Evolutionary conservation across 2,888 invertebrate species (phyloP), one percentile per base, ranked within the genome.

Genomic region (Holacanthella duospinosa): DNA sequence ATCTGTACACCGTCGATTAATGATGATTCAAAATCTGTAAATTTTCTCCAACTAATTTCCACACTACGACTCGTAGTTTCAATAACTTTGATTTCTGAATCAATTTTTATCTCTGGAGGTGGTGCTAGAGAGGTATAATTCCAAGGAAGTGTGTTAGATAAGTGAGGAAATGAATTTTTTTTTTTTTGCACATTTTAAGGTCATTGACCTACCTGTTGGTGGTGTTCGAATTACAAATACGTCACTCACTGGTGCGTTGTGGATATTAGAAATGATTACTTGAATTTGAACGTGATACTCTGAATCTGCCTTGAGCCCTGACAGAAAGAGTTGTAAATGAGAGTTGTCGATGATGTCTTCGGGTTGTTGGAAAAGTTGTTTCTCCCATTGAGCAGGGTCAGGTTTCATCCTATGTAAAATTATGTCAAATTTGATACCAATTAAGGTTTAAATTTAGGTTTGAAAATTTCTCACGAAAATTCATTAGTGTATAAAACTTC

Each of bases 1-100:
- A 93, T 79, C 78, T 92, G 92, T 54, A 93, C 85, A 1, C 91
- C 93, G 74, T 93, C 93, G 62, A 93, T 88, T 74, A 87, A 88
- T 73, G 86, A 86, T 68, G 89, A 77, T 75, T 93, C 92, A 54
- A 86, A 84, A 64, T 88, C 87, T 0, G 83, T 82, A 74, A 93
- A 86, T 74, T 87, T 87, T 72, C 88, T 83, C 93, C 93, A 93
- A 57, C 82, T 84, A 1, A 93, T 80, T 60, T 84, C 85, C 1
- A 88, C 84, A 78, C 86, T 86, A 0, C 87, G 88, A 26, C 89
- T 84, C 73, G 90, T 90, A 0, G 86, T 85, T 66, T 88, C 86
- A 1, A 84, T 82, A 0, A 88, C 83, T 43, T 82, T 82, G 27
- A 93, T 77, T 63, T 86, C 85, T 1, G 89, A 86, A 76, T 92